Evolutionary conservation across 2,888 invertebrate genomes (phyloP).

Genomic region (Cantharis rustica): DNA sequence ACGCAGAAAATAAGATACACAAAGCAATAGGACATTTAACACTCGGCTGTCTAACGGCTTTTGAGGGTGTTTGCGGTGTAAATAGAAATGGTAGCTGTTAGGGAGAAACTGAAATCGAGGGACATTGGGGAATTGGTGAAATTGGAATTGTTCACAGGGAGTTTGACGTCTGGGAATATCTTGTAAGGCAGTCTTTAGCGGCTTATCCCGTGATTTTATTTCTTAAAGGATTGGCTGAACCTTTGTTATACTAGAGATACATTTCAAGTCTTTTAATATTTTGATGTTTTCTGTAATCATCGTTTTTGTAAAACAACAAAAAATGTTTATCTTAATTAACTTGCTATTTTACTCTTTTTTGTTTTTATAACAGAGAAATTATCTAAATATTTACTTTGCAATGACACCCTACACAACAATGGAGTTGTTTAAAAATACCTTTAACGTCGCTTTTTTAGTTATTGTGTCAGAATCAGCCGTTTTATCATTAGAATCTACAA

Average conservation of each 20-base stretch:
- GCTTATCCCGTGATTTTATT: constrained; percentile 24
- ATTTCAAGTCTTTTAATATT: not conserved
- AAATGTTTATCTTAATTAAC: not conserved
- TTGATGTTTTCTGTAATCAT: not conserved
- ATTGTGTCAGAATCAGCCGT: no score
- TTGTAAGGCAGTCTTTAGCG: constrained; percentile 25
- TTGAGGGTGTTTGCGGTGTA: constrained; percentile 29
- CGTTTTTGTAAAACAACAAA: not conserved
- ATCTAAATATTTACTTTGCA: not conserved
- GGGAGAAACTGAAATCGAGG: constrained; percentile 24
- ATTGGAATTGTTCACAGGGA: constrained; percentile 32
- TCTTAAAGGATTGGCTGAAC: constrained; percentile 8
- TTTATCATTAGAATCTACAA: no score
- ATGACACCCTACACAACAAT: no score
- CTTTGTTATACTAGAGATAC: constrained; percentile 4
- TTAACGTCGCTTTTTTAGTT: no score
- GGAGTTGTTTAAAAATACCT: no score
- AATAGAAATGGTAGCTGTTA: constrained; percentile 30
- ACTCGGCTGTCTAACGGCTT: constrained; percentile 19
- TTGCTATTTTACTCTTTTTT: not conserved
- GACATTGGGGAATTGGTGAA: constrained; percentile 31
- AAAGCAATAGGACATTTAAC: constrained; percentile 23
- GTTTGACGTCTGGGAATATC: constrained; percentile 32
- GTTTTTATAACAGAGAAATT: not conserved
- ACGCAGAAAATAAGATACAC: constrained; percentile 23